Evolutionary conservation across 2,888 invertebrate genomes (phyloP), one percentile per base, ranked within the genome.

Genomic region (Thera britannica): DNA sequence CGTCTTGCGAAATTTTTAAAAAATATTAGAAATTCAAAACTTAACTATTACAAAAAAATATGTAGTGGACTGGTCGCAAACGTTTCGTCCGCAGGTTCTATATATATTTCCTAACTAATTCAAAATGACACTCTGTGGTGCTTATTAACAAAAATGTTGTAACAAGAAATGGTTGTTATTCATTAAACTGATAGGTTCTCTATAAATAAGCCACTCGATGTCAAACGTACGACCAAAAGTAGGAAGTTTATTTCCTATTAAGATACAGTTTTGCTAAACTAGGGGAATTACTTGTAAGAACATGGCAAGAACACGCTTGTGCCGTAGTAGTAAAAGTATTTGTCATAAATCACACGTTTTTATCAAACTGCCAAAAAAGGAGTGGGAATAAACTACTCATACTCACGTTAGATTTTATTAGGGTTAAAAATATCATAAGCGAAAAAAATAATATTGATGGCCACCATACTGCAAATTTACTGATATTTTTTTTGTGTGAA

Each of bases 101-200:
- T 51, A 60, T 52, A 23, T 51, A 60, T 60, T 38, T 41, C 51
- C 41, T 57, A 38, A 51, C 76, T 72, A 77, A 76, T 74, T 71
- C 68, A 52, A 70, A 67, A 65, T 59, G 72, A 62, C 69, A 72
- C 9, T 12, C 9, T 48, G 9, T 77, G 63, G 72, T 73, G 72
- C 72, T 75, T 79, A 78, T 76, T 77, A 74, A 66, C 65, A 77
- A 74, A 81, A 78, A 85, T 82, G 70, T 71, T 82, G 70, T 71
- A 71, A 72, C 73, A 77, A 75, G 71, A 77, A 76, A 74, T 77
- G 70, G 70, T 74, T 76, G 79, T n/a, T 78, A 55, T 48, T 9
- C 44, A 9, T 44, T 46, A 55, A 46, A 77, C 68, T 65, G 73
- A 77, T 75, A 75, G 68, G 70, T 68, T 66, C 68, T 79, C 81